Base-by-base conservation (phyloP, 2,797 vertebrate genomes). In the Psittacula derbiana region DNA sequence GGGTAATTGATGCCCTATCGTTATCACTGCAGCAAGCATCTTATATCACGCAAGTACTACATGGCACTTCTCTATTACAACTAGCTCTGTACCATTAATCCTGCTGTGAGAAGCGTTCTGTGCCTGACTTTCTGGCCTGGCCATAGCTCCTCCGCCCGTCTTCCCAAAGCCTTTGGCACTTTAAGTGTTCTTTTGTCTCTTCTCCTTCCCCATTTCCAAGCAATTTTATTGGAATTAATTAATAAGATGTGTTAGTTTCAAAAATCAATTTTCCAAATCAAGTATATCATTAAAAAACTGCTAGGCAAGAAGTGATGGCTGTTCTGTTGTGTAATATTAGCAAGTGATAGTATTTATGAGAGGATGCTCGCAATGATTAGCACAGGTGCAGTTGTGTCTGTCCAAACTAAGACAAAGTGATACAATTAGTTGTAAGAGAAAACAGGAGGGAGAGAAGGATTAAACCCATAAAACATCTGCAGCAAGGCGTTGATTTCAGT, bases 371-470 rank as follows among this genome's bases (percentile, higher is more conserved):
- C 41, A 0, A 12, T 62, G 58, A 82, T 84, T 53, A 58, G 78
- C 60, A 46, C 55, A 81, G 53, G 64, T 76, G 52, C 27, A 20
- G 69, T 62, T 58, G 5, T 50, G 57, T 41, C 87, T 53, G 13
- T 60, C 84, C 62, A 60, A 75, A 49, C 62, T 8, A 41, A 92
- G 71, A 67, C 44, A 53, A 84, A 90, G 57, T 41, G 57, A 86
- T 87, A 61, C 24, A 58, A 88, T 92, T 90, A 86, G 89, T 91
- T 90, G 60, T 47, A 78, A 79, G 61, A 55, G 79, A 86, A 89
- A 70, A 57, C 16, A 73, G 36, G 31, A 73, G 15, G 44, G 38
- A 38, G 28, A 57, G 38, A 14, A 41, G 38, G 73, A 90, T 75
- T 84, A 80, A 80, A 82, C 61, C n/a, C 23, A 43, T 27, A 62